Conservation (phyloP, 1,140 invertebrate genomes). For the Apocrypta bakeri region DNA sequence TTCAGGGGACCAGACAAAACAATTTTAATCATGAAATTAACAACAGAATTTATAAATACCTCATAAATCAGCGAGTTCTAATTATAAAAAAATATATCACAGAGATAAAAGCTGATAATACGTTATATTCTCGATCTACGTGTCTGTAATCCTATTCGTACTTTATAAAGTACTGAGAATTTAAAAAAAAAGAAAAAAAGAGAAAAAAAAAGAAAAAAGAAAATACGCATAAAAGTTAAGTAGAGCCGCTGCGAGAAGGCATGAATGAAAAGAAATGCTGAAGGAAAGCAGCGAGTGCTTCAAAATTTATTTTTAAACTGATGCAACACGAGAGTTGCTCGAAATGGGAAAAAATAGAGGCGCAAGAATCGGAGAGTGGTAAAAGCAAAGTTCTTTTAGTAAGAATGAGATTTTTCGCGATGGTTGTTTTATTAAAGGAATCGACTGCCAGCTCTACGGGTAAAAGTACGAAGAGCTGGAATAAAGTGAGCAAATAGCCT, state of each 20-base stretch:
- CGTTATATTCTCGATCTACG: too few relatives aligned
- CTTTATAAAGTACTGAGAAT: background rate
- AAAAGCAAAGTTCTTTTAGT: conserved; percentile 35
- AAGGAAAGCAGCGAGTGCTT: background rate
- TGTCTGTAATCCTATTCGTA: background rate
- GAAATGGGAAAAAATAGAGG: conserved; percentile 20
- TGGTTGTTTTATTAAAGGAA: conserved; percentile 8
- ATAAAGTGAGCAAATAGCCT: background rate
- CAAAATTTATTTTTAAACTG: conserved; percentile 44
- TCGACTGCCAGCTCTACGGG: background rate
- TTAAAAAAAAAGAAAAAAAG: background rate
- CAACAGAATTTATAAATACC: too few relatives aligned
- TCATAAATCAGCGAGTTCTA: too few relatives aligned
- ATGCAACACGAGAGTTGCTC: background rate
- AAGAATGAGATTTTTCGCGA: conserved; percentile 21
- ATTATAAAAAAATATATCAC: too few relatives aligned
- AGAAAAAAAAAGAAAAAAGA: too few relatives aligned
- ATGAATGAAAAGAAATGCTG: conserved; percentile 22
- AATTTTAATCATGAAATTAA: background rate
- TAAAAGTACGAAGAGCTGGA: background rate
- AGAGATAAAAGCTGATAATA: too few relatives aligned
- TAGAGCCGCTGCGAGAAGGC: background rate
- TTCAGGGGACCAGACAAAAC: background rate
- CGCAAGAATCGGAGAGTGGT: conserved; percentile 4
- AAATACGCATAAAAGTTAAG: background rate